phyloP scores from a whole-genome alignment of 2,888 invertebrate genomes.

The Heterodera filipjevi region DNA sequence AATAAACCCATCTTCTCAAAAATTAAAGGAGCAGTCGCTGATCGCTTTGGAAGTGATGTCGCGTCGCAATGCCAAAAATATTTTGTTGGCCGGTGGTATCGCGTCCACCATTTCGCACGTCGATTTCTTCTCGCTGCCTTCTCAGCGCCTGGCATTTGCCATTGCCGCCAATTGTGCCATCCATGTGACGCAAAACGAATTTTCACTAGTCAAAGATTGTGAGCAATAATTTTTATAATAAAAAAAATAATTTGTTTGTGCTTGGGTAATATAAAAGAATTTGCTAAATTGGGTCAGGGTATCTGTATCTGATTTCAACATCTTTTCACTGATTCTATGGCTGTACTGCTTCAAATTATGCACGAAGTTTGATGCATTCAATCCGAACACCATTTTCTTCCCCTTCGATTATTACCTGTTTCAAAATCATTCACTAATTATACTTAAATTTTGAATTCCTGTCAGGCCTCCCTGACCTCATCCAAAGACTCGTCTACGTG shows the following conservation, averaged over 20 bases:
- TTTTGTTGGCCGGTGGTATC: slow-evolving; percentile 90
- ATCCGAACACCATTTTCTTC: too few relatives aligned
- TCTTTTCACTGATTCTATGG: too few relatives aligned
- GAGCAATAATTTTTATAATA: background rate
- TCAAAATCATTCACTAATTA: too few relatives aligned
- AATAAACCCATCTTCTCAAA: background rate
- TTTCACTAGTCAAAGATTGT: slow-evolving; percentile 67
- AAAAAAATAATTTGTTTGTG: too few relatives aligned
- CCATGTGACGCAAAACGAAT: slow-evolving; percentile 77
- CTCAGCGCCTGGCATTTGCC: slow-evolving; percentile 80
- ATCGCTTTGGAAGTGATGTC: slow-evolving; percentile 96
- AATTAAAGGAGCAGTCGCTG: slow-evolving; percentile 80
- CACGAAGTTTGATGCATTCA: too few relatives aligned
- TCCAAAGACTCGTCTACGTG: slow-evolving; percentile 50
- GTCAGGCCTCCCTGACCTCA: slow-evolving; percentile 47
- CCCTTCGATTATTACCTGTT: too few relatives aligned
- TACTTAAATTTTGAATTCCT: too few relatives aligned
- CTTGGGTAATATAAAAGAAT: too few relatives aligned
- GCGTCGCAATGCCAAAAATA: slow-evolving; percentile 91
- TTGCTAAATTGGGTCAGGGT: too few relatives aligned
- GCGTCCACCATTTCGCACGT: slow-evolving; percentile 92
- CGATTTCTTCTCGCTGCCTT: slow-evolving; percentile 97
- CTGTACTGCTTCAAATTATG: too few relatives aligned
- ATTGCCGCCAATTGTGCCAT: slow-evolving; percentile 92
- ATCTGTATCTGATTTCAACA: too few relatives aligned